These are phyloP conservation scores for Tridacna crocea DNA, from an alignment of 2,888 invertebrate genomes.

Conservation along the genomic window DNA sequence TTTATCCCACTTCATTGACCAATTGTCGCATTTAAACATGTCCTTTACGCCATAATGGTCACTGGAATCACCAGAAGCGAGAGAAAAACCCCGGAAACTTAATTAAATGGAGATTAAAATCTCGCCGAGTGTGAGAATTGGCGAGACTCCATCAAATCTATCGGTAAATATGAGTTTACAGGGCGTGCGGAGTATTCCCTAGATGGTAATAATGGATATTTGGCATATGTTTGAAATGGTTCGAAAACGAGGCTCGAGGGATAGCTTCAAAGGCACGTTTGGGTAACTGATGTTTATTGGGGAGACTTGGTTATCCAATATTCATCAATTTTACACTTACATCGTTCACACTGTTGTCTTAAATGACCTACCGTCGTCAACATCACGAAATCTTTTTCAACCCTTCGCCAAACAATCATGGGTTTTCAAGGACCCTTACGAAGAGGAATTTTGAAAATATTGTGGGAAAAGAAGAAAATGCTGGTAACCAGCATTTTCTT, in stretches of 20 bases:
- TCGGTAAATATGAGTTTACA: constrained; percentile 65
- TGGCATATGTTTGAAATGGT: constrained; percentile 61
- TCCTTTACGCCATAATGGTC: constrained; percentile 50
- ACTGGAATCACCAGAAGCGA: constrained; percentile 42
- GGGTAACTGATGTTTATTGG: constrained; percentile 30
- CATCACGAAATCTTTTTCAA: too few species aligned
- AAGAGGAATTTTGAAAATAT: too few species aligned
- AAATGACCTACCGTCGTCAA: neutral
- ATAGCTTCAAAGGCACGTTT: constrained; percentile 44
- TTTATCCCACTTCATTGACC: constrained; percentile 33
- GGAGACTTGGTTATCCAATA: constrained; percentile 41
- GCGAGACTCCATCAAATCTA: constrained; percentile 65
- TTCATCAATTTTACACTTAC: constrained; percentile 39
- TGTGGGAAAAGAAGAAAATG: too few species aligned
- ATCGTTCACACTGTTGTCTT: neutral
- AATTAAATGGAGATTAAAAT: constrained; percentile 65
- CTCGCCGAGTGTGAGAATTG: constrained; percentile 62
- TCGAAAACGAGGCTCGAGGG: constrained; percentile 44
- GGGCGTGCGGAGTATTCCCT: constrained; percentile 55
- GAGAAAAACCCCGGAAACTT: constrained; percentile 56
- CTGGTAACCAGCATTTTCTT: too few species aligned
- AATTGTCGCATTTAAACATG: constrained; percentile 58
- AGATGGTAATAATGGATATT: constrained; percentile 36
- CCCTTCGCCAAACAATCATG: too few species aligned
- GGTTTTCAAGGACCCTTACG: too few species aligned